Evolutionary conservation across 2,888 invertebrate genomes (phyloP), one percentile per base, ranked within the genome.

Genomic region (Caenorhabditis imperialis): DNA sequence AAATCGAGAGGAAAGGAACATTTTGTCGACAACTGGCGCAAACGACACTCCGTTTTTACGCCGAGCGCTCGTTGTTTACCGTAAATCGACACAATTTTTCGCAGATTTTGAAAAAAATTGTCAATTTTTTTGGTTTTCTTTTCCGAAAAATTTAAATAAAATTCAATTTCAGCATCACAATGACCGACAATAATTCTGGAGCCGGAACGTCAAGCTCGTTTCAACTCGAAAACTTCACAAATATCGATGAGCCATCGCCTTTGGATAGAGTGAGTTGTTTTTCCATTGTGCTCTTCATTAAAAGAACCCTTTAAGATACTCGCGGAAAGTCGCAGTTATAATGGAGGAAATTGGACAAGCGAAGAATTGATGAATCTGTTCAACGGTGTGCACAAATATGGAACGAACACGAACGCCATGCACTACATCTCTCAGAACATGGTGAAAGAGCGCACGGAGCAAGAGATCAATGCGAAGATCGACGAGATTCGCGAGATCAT

Each of bases 401-500:
- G 76, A 22, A 73, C 76, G 6, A 16, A 20, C 2, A 23, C 16
- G 16, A 54, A 45, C 22, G 35, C 76, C 0, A 30, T 67, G 25
- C 44, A 20, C 16, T 76, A 76, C 37, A 55, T 71, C n/a, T 27
- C 40, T 22, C 27, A 37, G 23, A 65, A 61, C 38, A 1, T 47
- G 2, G 30, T 58, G 16, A 63, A 70, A 25, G 48, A 14, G 3
- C 40, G 71, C 6, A 37, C 47, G 4, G 23, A 48, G 1, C 51
- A 63, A 30, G 75, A 78, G 42, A 45, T 78, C 3, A 63, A 65
- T 23, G 53, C 55, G 16, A 78, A 78, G 61, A 22, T 78, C 1
- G 65, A 71, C 20, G 78, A 78, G 35, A 70, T 78, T 23, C 75
- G 78, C 8, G 62, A 69, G 6, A 61, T 78, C 18, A 60, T 74